A percentile compares a stretch with the other conserved stretches of the same genome.
These are phyloP conservation scores for Orgyia antiqua DNA, from an alignment of 2,888 invertebrate genomes.

Conservation along the genomic window DNA sequence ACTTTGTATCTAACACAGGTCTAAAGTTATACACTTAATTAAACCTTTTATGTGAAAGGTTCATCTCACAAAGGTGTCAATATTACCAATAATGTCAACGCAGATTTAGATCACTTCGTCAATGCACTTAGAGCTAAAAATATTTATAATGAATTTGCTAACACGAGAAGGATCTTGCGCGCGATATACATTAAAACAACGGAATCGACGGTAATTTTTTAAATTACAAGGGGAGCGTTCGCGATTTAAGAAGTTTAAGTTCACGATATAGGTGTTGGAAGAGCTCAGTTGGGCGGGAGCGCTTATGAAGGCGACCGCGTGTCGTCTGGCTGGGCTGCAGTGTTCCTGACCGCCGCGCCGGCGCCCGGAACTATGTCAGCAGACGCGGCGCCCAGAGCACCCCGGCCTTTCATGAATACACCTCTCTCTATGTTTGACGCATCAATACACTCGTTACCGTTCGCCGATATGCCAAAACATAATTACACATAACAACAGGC, in stretches of 20 bases:
- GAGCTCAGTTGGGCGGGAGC: slow-evolving; percentile 45
- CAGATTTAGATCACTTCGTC: slow-evolving; percentile 34
- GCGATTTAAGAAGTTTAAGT: slow-evolving; percentile 35
- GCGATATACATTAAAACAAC: slow-evolving; percentile 56
- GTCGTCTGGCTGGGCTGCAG: slow-evolving; percentile 69
- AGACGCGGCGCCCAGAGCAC: slow-evolving; percentile 58
- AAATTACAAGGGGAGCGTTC: slow-evolving; percentile 21
- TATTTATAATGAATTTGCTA: slow-evolving; percentile 50
- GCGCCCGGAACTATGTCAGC: slow-evolving; percentile 74
- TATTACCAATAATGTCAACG: slow-evolving; percentile 18
- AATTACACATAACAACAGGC: slow-evolving; percentile 25
- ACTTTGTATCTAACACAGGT: slow-evolving; percentile 13
- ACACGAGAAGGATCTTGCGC: slow-evolving; percentile 52
- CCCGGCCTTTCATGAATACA: slow-evolving; percentile 59
- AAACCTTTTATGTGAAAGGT: slow-evolving; percentile 9
- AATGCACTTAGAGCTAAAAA: slow-evolving; percentile 24
- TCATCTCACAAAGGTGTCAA: slow-evolving; percentile 20
- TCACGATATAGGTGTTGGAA: slow-evolving; percentile 28
- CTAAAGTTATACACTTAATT: slow-evolving; percentile 19
- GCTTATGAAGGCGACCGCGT: slow-evolving; percentile 60
- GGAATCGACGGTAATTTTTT: slow-evolving; percentile 21
- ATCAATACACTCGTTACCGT: slow-evolving; percentile 58
- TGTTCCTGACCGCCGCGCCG: slow-evolving; percentile 63
- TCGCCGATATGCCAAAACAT: slow-evolving; percentile 31
- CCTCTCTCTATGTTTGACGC: slow-evolving; percentile 49